phyloP scores from a whole-genome alignment of 2,113 vertebrate genomes.

The Petromus typicus region DNA sequence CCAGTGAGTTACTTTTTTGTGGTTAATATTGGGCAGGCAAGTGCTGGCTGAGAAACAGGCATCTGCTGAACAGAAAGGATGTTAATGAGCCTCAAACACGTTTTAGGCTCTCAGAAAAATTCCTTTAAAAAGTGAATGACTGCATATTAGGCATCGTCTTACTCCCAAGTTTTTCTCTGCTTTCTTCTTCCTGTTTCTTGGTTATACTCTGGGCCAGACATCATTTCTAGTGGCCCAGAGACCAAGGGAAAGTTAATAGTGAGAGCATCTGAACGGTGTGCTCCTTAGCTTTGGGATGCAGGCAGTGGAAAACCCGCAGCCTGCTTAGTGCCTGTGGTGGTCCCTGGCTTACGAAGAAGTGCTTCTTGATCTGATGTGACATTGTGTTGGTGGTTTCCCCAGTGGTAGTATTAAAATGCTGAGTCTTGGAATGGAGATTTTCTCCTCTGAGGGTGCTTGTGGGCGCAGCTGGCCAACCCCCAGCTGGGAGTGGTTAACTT shows the following conservation, averaged over 20 bases:
- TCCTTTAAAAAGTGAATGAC: slow-evolving; percentile 44
- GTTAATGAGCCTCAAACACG: neutral
- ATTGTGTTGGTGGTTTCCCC: slow-evolving; percentile 7
- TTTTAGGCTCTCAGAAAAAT: slow-evolving; percentile 40
- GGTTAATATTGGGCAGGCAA: neutral
- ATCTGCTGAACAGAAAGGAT: neutral
- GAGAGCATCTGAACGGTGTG: neutral
- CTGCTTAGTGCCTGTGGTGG: neutral
- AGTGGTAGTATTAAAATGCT: neutral
- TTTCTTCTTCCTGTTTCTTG: slow-evolving; percentile 13
- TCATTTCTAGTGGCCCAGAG: neutral
- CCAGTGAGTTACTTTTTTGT: neutral
- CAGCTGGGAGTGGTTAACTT: neutral
- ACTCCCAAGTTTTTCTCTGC: neutral
- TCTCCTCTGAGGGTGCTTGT: slow-evolving; percentile 21
- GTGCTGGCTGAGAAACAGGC: neutral
- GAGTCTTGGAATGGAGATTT: neutral
- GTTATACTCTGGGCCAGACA: neutral
- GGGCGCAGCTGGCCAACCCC: neutral
- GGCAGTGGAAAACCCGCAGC: neutral
- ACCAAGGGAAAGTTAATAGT: neutral
- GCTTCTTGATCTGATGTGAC: neutral
- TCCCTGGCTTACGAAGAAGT: neutral
- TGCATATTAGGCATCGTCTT: neutral
- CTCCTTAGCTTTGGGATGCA: slow-evolving; percentile 12